A percentile compares a stretch with the other conserved stretches of the same genome.
These are phyloP conservation scores for Threskiornis aethiopicus DNA, from an alignment of 2,797 vertebrate species.

Conservation along the genomic window DNA sequence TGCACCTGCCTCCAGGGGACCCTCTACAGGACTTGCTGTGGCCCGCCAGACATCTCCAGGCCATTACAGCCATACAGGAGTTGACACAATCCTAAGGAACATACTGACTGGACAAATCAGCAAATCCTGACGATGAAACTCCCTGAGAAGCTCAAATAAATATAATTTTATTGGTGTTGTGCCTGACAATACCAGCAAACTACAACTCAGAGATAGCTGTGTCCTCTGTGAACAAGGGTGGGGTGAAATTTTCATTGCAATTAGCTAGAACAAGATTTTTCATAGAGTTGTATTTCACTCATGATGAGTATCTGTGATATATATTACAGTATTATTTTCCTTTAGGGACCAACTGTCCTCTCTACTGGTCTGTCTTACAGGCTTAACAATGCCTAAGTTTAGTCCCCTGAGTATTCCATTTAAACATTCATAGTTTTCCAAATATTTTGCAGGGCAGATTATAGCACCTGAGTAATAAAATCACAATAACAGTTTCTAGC, in stretches of 20 bases:
- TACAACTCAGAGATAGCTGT: background rate
- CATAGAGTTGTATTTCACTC: background rate
- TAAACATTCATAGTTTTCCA: constrained; percentile 23
- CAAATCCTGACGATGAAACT: background rate
- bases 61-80: background rate
- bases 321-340: background rate
- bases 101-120: background rate
- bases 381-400: background rate
- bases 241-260: background rate
- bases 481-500: constrained; percentile 12
- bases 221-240: background rate
- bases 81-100: background rate
- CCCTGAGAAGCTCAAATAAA: background rate
- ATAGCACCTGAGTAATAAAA: background rate
- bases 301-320: background rate
- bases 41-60: background rate
- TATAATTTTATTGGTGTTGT: background rate
- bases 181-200: background rate
- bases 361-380: background rate
- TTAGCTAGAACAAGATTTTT: background rate
- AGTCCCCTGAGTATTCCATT: background rate
- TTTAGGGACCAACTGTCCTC: background rate
- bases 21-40: background rate
- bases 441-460: constrained; percentile 8
- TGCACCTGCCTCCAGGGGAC: background rate